Conservation (phyloP, 2,888 invertebrate species). For the Ganaspis brasiliensis region DNA sequence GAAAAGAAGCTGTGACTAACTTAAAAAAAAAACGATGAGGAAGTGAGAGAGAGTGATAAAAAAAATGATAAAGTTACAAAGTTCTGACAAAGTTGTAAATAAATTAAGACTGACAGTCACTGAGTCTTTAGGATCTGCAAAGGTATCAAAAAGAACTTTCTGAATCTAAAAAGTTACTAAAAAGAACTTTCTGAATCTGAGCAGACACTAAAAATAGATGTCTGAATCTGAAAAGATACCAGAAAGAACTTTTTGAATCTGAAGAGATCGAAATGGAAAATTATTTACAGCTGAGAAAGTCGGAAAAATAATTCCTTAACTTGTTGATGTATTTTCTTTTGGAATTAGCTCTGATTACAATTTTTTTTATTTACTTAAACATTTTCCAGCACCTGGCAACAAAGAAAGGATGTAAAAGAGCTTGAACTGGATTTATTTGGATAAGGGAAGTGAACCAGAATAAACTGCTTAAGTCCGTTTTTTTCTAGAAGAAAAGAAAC, state of each 20-base stretch:
- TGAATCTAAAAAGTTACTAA: too few species aligned
- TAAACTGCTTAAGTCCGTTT: background rate
- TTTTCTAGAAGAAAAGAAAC: background rate
- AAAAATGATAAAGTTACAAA: background rate
- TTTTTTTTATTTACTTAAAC: background rate
- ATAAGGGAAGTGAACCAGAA: background rate
- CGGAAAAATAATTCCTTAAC: too few species aligned
- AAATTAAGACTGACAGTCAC: background rate
- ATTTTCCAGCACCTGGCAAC: constrained; percentile 1
- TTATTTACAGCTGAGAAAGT: too few species aligned
- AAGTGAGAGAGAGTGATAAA: background rate
- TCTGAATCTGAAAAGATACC: too few species aligned
- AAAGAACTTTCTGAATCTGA: too few species aligned
- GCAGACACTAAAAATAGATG: too few species aligned
- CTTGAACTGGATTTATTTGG: background rate
- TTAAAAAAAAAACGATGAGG: background rate
- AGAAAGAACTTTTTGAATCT: too few species aligned
- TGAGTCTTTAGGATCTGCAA: too few species aligned
- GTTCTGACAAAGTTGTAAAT: background rate
- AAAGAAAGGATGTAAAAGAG: background rate
- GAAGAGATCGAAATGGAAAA: too few species aligned
- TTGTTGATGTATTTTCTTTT: too few species aligned
- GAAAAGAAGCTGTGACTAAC: constrained; percentile 39
- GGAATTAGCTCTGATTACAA: too few species aligned
- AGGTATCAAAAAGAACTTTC: too few species aligned